Percentiles rank a stretch among this genome's conserved stretches.
These are phyloP conservation scores for Benitochromis conjunctus DNA, from an alignment of 2,113 vertebrate species.

Conservation along the genomic window DNA sequence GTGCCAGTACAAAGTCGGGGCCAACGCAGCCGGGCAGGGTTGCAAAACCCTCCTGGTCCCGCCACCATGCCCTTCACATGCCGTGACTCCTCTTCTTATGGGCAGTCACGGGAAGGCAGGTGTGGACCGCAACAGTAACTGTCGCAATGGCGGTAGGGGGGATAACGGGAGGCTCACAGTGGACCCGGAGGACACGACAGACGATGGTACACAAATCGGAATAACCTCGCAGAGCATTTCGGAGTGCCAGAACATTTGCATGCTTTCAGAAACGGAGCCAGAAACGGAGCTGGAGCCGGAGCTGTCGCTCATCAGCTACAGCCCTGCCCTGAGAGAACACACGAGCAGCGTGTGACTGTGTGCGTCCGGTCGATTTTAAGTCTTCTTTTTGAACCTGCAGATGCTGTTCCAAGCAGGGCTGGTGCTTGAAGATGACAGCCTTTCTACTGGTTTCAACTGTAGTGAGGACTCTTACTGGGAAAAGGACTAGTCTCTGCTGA, in stretches of 20 bases:
- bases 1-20: conserved; percentile 78
- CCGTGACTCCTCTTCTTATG: conserved; percentile 74
- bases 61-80: conserved; percentile 78
- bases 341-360: conserved; percentile 87
- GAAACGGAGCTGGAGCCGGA: conserved; percentile 82
- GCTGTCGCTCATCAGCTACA: conserved; percentile 81
- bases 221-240: conserved; percentile 35
- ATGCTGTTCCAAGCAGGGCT: not conserved
- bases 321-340: conserved; percentile 78
- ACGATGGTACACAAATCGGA: conserved; percentile 47
- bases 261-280: conserved; percentile 71
- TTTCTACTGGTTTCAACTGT: not conserved
- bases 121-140: conserved; percentile 83
- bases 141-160: conserved; percentile 62
- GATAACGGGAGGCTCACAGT: conserved; percentile 39
- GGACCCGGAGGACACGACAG: conserved; percentile 57
- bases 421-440: not conserved
- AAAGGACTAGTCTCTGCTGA: not conserved
- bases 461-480: not conserved
- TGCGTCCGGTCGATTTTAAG: not conserved
- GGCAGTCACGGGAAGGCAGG: conserved; percentile 65
- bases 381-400: not conserved
- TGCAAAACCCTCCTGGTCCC: conserved; percentile 65
- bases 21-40: conserved; percentile 31
- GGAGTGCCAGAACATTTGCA: conserved; percentile 26